phyloP scores from a whole-genome alignment of 2,888 invertebrate genomes.

The Tanytarsus gracilentus region DNA sequence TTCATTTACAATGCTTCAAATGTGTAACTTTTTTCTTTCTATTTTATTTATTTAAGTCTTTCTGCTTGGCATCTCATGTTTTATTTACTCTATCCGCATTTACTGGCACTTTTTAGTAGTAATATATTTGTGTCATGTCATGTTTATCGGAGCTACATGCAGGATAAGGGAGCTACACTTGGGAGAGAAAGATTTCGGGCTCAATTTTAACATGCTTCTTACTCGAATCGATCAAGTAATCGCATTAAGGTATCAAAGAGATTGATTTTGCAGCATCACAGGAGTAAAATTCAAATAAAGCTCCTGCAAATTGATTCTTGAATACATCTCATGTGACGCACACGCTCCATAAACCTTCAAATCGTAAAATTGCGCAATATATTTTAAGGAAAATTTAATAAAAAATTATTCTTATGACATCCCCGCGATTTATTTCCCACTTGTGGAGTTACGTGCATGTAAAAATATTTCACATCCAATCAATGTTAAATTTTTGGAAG shows the following conservation, averaged over 20 bases:
- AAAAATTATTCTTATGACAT: too few relatives aligned
- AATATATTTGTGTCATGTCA: constrained; percentile 9
- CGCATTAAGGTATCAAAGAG: background rate
- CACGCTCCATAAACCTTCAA: too few relatives aligned
- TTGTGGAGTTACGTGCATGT: too few relatives aligned
- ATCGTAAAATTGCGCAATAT: too few relatives aligned
- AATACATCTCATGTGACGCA: too few relatives aligned
- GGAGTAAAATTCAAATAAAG: background rate
- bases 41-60: constrained; percentile 1
- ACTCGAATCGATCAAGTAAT: constrained; percentile 8
- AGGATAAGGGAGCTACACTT: background rate
- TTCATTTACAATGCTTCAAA: background rate
- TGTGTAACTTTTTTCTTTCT: background rate
- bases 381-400: too few relatives aligned
- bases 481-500: too few relatives aligned
- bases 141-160: background rate
- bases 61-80: background rate
- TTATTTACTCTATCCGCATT: constrained; percentile 13
- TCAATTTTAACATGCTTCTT: background rate
- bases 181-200: background rate
- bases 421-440: too few relatives aligned
- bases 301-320: constrained; percentile 7
- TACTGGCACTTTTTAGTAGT: constrained; percentile 9
- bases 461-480: too few relatives aligned
- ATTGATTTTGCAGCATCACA: constrained; percentile 2